Evolutionary conservation across 2,113 vertebrate species (phyloP).

Genomic region (Camelus bactrianus): DNA sequence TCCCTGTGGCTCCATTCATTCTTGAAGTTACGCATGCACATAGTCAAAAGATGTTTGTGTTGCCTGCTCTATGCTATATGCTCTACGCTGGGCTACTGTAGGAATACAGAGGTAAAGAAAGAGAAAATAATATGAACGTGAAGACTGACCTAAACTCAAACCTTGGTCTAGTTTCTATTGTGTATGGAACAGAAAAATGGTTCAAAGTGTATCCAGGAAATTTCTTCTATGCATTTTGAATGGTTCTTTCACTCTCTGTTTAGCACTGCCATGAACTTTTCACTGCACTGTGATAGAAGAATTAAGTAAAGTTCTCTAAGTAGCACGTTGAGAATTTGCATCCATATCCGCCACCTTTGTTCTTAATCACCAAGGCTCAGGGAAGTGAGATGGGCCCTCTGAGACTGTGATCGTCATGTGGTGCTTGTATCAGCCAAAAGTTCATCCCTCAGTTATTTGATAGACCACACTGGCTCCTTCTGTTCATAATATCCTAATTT

Average conservation of each 20-base stretch:
- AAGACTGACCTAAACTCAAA: background rate
- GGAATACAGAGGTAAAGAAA: background rate
- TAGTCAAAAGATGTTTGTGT: conserved; percentile 1
- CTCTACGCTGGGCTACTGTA: background rate
- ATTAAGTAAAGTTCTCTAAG: background rate
- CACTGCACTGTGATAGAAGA: background rate
- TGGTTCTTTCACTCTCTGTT: background rate
- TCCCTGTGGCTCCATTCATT: conserved; percentile 19
- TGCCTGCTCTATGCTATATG: background rate
- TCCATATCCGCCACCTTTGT: background rate
- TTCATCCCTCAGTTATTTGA: background rate
- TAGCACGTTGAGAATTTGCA: background rate
- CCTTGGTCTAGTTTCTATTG: background rate
- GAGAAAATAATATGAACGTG: background rate
- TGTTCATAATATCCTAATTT: conserved; percentile 32
- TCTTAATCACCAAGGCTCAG: background rate
- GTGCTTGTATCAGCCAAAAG: background rate
- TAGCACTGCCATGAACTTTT: background rate
- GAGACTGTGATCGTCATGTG: background rate
- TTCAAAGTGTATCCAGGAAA: background rate
- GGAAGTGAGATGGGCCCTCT: background rate
- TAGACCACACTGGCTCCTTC: background rate
- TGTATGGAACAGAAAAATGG: background rate
- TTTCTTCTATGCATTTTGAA: background rate
- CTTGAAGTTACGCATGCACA: background rate